Evolutionary conservation across 1,140 invertebrate genomes (phyloP).

Genomic region (Zaprionus vittiger): DNA sequence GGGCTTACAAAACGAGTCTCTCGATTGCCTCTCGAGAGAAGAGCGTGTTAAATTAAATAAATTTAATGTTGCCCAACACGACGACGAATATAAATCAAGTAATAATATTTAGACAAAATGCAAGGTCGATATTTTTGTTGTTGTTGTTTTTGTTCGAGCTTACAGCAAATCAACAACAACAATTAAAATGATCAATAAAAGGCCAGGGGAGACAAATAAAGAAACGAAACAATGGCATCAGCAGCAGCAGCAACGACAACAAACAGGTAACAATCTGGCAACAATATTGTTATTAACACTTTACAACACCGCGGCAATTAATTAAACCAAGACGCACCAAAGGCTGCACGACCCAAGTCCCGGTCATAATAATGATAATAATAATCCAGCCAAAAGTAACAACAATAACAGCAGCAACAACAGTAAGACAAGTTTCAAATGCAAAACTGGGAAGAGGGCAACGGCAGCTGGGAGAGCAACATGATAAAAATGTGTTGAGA

Average conservation of each 20-base stretch:
- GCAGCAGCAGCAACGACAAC: conserved; percentile 30
- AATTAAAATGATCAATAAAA: conserved; percentile 67
- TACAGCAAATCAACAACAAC: conserved; percentile 36
- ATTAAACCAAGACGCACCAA: conserved; percentile 60
- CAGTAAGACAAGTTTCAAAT: conserved; percentile 59
- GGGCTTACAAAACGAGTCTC: not conserved
- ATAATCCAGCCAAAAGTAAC: conserved; percentile 15
- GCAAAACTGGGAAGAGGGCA: conserved; percentile 52
- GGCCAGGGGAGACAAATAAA: conserved; percentile 15
- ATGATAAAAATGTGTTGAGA: conserved; percentile 70
- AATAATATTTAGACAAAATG: conserved; percentile 12
- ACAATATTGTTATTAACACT: conserved; percentile 60
- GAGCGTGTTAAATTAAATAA: conserved; percentile 8
- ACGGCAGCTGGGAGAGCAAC: conserved; percentile 2
- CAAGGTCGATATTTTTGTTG: conserved; percentile 3
- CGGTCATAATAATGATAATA: conserved; percentile 22
- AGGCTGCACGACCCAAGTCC: conserved; percentile 2
- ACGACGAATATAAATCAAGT: conserved; percentile 13
- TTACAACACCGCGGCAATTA: conserved; percentile 73
- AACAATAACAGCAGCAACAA: conserved; percentile 31
- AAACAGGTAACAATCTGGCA: conserved; percentile 14
- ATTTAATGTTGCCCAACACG: conserved; percentile 4
- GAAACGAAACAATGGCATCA: conserved; percentile 32
- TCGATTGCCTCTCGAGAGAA: conserved; percentile 2
- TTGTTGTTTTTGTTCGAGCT: conserved; percentile 8